These are phyloP conservation scores for Aphelenchoides bicaudatus DNA, from an alignment of 2,888 invertebrate species.

Conservation along the genomic window DNA sequence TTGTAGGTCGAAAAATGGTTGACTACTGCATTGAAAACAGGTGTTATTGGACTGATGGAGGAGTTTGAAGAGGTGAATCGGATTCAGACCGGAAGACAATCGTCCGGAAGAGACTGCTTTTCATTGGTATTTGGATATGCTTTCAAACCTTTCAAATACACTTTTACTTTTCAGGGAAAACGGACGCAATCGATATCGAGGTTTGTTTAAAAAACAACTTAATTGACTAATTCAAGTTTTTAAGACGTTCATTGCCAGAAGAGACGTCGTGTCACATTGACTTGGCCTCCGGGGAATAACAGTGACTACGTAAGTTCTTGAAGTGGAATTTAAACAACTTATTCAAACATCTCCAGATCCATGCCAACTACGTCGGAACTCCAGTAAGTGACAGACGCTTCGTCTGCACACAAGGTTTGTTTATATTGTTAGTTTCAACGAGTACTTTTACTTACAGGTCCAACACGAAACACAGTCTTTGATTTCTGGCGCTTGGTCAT, in stretches of 20 bases:
- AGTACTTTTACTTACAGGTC: slow-evolving; percentile 20
- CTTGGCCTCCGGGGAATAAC: slow-evolving; percentile 30
- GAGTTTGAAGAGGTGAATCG: slow-evolving; percentile 41
- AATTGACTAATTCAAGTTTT: no score
- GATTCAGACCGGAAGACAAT: slow-evolving; percentile 35
- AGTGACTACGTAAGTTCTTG: no score
- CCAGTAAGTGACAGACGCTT: slow-evolving; percentile 38
- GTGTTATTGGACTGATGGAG: slow-evolving; percentile 36
- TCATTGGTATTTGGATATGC: no score
- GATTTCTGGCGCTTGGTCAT: slow-evolving; percentile 33
- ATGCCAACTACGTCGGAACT: slow-evolving; percentile 42
- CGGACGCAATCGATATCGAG: slow-evolving; percentile 32
- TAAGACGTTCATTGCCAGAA: no score
- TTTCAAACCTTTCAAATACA: no score
- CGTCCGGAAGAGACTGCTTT: no score
- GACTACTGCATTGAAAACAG: slow-evolving; percentile 36
- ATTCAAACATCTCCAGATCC: no score
- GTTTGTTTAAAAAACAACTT: no score
- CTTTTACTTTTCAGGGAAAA: slow-evolving; percentile 23
- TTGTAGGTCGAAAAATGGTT: slow-evolving; percentile 39
- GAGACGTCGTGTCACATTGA: slow-evolving; percentile 35
- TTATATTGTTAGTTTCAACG: no score
- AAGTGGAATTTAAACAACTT: no score
- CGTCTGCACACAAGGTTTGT: slow-evolving; percentile 44
- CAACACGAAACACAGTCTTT: slow-evolving; percentile 19